Base-by-base conservation (phyloP, 2,113 vertebrate genomes). In the Mandrillus leucophaeus region DNA sequence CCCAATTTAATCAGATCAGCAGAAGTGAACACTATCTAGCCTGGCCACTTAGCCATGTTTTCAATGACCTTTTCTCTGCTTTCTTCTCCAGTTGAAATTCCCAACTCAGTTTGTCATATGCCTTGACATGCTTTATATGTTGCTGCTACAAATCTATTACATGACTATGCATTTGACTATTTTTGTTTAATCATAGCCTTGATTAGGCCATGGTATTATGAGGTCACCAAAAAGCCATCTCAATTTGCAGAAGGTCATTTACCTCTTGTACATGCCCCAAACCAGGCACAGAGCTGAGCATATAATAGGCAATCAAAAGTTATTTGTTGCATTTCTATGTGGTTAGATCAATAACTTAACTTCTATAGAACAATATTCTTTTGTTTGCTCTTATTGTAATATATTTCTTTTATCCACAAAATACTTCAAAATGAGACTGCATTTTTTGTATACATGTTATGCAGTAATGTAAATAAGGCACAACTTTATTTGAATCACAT, bases 341-440 rank as follows among this genome's bases (percentile, higher is more conserved):
- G 4, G 32, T 38, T 43, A 81, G 40, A 84, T 93, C 23, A 40
- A 68, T 17, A 55, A 27, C 50, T 61, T 38, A 87, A 86, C 59
- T 78, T 50, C 8, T 90, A 90, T 81, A 40, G 22, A 12, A 76
- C 35, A 45, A 8, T 72, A 76, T 52, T 95, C 25, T 85, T 86
- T 59, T 85, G 10, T 84, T 86, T 96, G 30, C 1, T 30, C 1
- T 80, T 45, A 32, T 88, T 88, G 17, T 90, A 92, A 95, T 68
- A 38, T 32, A 30, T n/a, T 88, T 3, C 5, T 88, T 91, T 95
- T 82, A 75, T 75, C 6, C 35, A 95, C 30, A 92, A 89, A 90
- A 59, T 38, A 45, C 2, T 93, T 96, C 48, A 59, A 96, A 93
- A 75, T 91, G 38, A 88, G 8, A 92, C 40, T 88, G 18, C 75